phyloP scores from a whole-genome alignment of 1,140 invertebrate genomes.

The Lordiphosa clarofinis region DNA sequence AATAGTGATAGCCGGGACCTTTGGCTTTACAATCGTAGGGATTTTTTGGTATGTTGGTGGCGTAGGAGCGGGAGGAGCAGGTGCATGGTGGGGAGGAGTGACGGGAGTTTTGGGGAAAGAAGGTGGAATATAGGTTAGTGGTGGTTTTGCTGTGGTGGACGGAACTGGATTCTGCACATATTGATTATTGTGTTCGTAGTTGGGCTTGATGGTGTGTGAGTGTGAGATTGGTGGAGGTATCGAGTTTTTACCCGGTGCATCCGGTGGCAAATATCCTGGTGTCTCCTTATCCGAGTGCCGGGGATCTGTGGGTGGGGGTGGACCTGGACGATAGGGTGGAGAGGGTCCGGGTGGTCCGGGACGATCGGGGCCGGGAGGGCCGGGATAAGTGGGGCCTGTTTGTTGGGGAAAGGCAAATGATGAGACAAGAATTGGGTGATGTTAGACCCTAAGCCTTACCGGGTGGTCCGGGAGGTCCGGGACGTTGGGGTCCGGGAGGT shows the following conservation, averaged over 20 bases:
- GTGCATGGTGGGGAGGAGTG: conserved; percentile 48
- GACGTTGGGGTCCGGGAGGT: conserved; percentile 20
- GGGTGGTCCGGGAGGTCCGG: conserved; percentile 41
- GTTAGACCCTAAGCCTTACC: background rate
- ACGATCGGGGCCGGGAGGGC: conserved; percentile 23
- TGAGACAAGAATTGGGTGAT: background rate
- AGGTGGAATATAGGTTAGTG: conserved; percentile 77
- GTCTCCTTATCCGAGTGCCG: conserved; percentile 67
- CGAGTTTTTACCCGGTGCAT: conserved; percentile 58
- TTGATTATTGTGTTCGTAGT: conserved; percentile 67
- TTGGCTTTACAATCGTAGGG: conserved; percentile 58
- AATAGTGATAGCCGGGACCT: conserved; percentile 74
- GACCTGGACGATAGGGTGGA: conserved; percentile 12
- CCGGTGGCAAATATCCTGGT: conserved; percentile 72
- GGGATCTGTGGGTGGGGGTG: conserved; percentile 50
- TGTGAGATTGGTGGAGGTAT: conserved; percentile 35
- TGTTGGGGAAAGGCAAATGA: background rate
- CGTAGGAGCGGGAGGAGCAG: conserved; percentile 38
- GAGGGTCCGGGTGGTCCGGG: conserved; percentile 38
- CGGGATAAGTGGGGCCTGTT: conserved; percentile 20
- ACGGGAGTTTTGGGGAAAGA: conserved; percentile 52
- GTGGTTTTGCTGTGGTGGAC: conserved; percentile 43
- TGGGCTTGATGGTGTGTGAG: conserved; percentile 56
- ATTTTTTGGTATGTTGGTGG: conserved; percentile 47
- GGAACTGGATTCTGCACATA: conserved; percentile 54